A percentile compares a stretch with the other conserved stretches of the same genome.
Conservation (phyloP, 2,888 invertebrate species). For the Saturnia pavonia region DNA sequence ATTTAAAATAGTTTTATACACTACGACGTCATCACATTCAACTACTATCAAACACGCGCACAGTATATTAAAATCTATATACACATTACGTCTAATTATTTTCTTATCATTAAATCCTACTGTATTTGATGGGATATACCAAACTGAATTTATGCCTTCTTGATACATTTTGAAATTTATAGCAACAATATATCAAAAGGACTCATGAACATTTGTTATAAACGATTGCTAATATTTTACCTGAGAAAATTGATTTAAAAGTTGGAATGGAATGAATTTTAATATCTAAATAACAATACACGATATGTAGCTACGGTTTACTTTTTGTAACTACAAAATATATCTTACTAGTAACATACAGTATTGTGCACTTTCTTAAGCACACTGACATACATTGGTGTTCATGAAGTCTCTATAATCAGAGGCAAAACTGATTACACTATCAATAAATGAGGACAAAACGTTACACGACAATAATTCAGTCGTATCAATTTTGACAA, state of each 20-base stretch:
- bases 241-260: constrained; percentile 56
- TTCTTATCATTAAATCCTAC: constrained; percentile 67
- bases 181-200: constrained; percentile 29
- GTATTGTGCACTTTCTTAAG: constrained; percentile 11
- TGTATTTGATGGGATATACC: constrained; percentile 54
- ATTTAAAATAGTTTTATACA: constrained; percentile 33
- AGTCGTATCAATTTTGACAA: constrained; percentile 60
- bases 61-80: constrained; percentile 79
- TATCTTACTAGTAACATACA: constrained; percentile 1
- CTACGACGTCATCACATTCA: constrained; percentile 72
- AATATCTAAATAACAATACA: background rate
- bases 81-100: constrained; percentile 72
- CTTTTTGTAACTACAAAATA: background rate
- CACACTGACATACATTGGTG: constrained; percentile 18
- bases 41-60: constrained; percentile 81
- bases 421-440: constrained; percentile 21
- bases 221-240: constrained; percentile 50
- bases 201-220: constrained; percentile 15
- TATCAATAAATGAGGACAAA: constrained; percentile 20
- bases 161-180: background rate
- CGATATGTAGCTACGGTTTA: background rate
- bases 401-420: constrained; percentile 1
- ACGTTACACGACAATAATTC: constrained; percentile 26
- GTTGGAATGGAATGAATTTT: constrained; percentile 34
- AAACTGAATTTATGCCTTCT: constrained; percentile 25